Percentiles rank a stretch among this genome's conserved stretches.
These are phyloP conservation scores for Uria lomvia DNA, from an alignment of 2,113 vertebrate genomes.

Conservation along the genomic window DNA sequence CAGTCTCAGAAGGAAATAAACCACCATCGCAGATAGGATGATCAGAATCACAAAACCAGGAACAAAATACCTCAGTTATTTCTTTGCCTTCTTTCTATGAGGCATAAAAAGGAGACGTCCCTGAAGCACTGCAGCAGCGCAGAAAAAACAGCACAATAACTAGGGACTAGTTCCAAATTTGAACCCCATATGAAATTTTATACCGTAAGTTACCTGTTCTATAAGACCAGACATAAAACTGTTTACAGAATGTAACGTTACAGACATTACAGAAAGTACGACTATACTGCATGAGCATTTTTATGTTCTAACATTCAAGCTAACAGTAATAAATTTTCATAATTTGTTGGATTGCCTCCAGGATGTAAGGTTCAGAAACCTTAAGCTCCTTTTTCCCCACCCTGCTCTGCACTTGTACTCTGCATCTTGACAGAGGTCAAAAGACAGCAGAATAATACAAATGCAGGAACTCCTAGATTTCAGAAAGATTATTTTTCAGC, in stretches of 20 bases:
- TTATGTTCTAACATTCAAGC: neutral
- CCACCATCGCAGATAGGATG: neutral
- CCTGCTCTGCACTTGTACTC: neutral
- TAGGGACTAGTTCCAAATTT: neutral
- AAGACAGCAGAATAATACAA: neutral
- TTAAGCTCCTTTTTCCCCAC: neutral
- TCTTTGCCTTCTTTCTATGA: neutral
- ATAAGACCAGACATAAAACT: neutral
- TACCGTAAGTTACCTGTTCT: neutral
- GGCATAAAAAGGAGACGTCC: neutral
- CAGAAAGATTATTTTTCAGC: conserved; percentile 63
- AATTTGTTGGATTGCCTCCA: neutral
- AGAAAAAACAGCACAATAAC: neutral
- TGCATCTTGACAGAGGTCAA: neutral
- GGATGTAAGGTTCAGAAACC: neutral
- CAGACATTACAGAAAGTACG: neutral
- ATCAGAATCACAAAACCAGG: neutral
- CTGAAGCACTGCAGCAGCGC: neutral
- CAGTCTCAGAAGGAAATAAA: neutral
- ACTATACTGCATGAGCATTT: neutral
- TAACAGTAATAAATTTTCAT: neutral
- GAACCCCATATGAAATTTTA: neutral
- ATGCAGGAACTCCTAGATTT: neutral
- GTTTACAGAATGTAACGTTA: neutral
- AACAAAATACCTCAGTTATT: neutral